These are phyloP conservation scores for Serranochromis macrocephalus DNA, from an alignment of 2,113 vertebrate genomes.

Conservation along the genomic window DNA sequence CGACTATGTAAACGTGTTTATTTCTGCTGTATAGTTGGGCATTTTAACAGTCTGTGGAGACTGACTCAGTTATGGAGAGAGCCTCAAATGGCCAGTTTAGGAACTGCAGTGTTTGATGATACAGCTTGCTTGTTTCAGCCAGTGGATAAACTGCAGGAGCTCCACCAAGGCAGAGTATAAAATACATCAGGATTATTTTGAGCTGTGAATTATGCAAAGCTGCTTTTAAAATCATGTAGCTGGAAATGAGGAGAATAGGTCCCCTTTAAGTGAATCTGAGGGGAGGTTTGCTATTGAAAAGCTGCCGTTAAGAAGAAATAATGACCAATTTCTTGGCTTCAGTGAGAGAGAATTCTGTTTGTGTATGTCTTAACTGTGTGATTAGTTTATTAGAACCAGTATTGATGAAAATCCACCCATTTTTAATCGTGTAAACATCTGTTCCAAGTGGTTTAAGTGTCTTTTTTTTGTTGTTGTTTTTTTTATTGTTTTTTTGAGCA, in stretches of 20 bases:
- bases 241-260: background rate
- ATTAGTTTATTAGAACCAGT: constrained; percentile 16
- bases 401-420: background rate
- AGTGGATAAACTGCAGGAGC: background rate
- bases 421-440: background rate
- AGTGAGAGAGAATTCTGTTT: background rate
- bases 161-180: background rate
- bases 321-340: background rate
- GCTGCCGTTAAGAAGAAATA: background rate
- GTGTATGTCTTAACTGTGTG: constrained; percentile 12
- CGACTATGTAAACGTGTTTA: background rate
- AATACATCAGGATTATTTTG: background rate
- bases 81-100: background rate
- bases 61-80: background rate
- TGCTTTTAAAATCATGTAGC: background rate
- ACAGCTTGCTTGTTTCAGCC: background rate
- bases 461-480: background rate
- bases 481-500: background rate
- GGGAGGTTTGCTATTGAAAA: background rate
- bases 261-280: background rate
- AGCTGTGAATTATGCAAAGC: background rate
- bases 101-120: background rate
- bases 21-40: background rate
- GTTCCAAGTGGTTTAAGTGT: background rate
- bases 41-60: background rate